Conservation (phyloP, 2,888 invertebrate genomes). For the Pammene aurita region DNA sequence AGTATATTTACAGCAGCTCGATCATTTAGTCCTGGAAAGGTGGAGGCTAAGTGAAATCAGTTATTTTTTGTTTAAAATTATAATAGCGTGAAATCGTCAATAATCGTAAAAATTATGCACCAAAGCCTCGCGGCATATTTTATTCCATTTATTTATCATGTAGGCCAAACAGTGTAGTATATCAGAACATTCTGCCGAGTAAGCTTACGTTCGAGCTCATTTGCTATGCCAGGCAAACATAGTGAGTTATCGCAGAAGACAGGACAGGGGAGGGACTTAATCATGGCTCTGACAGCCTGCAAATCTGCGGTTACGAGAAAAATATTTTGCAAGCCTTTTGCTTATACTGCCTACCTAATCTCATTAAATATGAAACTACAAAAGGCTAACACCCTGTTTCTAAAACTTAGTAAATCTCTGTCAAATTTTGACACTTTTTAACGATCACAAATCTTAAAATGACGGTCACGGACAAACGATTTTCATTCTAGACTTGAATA, state of each 20-base stretch:
- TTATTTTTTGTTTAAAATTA: too few relatives aligned
- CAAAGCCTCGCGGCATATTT: conserved; percentile 4
- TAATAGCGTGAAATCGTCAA: too few relatives aligned
- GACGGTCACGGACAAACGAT: too few relatives aligned
- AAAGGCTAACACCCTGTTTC: too few relatives aligned
- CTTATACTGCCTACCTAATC: neutral
- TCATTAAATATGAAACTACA: neutral
- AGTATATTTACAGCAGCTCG: too few relatives aligned
- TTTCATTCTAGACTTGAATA: too few relatives aligned
- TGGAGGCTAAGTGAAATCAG: too few relatives aligned
- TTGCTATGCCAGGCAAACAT: conserved; percentile 42
- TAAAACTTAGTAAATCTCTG: too few relatives aligned
- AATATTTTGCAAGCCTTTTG: neutral
- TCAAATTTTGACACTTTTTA: too few relatives aligned
- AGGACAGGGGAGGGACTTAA: conserved; percentile 24
- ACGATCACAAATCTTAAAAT: too few relatives aligned
- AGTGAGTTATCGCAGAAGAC: conserved; percentile 26
- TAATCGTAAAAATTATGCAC: too few relatives aligned
- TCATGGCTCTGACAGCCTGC: conserved; percentile 22
- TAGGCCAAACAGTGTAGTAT: conserved; percentile 28
- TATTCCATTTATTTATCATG: conserved; percentile 25
- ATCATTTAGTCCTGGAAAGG: too few relatives aligned
- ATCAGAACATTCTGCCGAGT: conserved; percentile 34
- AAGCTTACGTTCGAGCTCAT: conserved; percentile 41
- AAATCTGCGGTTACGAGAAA: conserved; percentile 2